Evolutionary conservation across 2,888 invertebrate genomes (phyloP).

Genomic region (Diogma glabrata): DNA sequence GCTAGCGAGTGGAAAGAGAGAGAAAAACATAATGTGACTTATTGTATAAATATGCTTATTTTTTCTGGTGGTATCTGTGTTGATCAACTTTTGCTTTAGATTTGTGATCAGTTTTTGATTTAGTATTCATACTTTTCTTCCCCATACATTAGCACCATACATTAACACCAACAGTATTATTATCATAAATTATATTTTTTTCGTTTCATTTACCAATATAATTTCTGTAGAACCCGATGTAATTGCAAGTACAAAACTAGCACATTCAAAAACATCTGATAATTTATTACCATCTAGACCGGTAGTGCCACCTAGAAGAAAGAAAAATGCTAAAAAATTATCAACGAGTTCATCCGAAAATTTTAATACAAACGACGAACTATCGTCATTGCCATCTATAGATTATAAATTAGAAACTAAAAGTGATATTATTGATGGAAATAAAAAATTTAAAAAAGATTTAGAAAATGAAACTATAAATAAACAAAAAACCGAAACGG

Average conservation of each 20-base stretch:
- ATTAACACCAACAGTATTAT: too few relatives aligned
- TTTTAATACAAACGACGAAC: constrained; percentile 31
- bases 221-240: constrained; percentile 65
- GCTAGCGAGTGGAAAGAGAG: too few relatives aligned
- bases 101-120: too few relatives aligned
- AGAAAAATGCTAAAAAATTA: constrained; percentile 45
- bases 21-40: too few relatives aligned
- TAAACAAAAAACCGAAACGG: constrained; percentile 51
- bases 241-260: constrained; percentile 78
- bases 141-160: too few relatives aligned
- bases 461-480: neutral
- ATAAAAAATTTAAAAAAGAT: constrained; percentile 2
- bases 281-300: constrained; percentile 40
- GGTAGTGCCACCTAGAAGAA: constrained; percentile 68
- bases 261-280: constrained; percentile 37
- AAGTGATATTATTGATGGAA: constrained; percentile 13
- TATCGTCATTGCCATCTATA: constrained; percentile 24
- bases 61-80: too few relatives aligned
- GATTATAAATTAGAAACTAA: constrained; percentile 21
- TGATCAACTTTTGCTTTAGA: too few relatives aligned
- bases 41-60: too few relatives aligned
- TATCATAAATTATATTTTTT: too few relatives aligned
- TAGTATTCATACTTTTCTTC: too few relatives aligned
- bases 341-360: constrained; percentile 35
- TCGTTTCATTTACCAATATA: too few relatives aligned